These are phyloP conservation scores for Hetaerina titia DNA, from an alignment of 2,888 invertebrate species.

Conservation along the genomic window DNA sequence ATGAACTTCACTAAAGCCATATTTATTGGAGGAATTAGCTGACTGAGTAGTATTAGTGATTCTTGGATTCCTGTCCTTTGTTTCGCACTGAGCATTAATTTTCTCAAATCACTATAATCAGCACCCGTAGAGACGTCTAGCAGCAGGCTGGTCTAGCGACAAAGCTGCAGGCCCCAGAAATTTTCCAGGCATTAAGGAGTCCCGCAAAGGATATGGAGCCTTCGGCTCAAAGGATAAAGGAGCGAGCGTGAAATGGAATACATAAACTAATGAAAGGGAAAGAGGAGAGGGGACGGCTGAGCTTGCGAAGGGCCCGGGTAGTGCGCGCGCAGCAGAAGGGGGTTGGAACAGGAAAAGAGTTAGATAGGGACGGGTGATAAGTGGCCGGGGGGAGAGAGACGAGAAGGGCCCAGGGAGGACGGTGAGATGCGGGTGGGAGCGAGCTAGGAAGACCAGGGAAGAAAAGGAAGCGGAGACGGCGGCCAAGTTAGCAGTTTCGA, in stretches of 20 bases:
- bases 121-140: not conserved
- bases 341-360: not conserved
- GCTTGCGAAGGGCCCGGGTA: not conserved
- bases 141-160: not conserved
- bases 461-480: not conserved
- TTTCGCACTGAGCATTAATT: not conserved
- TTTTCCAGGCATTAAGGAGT: conserved; percentile 2
- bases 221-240: not conserved
- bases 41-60: not conserved
- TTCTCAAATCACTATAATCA: not conserved
- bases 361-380: not conserved
- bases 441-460: not conserved
- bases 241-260: conserved; percentile 34
- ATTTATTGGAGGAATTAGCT: not conserved
- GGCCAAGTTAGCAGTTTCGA: not conserved
- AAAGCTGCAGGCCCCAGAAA: not conserved
- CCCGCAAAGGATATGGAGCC: conserved; percentile 32
- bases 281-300: not conserved
- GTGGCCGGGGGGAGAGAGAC: not conserved
- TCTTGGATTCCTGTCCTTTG: not conserved
- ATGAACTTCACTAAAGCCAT: not conserved
- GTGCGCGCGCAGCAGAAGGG: not conserved
- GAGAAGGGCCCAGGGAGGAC: not conserved
- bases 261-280: conserved; percentile 27
- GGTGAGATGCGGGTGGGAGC: not conserved